Evolutionary conservation across 2,797 vertebrate species (phyloP).

Genomic region (Hoplostethus mediterraneus): DNA sequence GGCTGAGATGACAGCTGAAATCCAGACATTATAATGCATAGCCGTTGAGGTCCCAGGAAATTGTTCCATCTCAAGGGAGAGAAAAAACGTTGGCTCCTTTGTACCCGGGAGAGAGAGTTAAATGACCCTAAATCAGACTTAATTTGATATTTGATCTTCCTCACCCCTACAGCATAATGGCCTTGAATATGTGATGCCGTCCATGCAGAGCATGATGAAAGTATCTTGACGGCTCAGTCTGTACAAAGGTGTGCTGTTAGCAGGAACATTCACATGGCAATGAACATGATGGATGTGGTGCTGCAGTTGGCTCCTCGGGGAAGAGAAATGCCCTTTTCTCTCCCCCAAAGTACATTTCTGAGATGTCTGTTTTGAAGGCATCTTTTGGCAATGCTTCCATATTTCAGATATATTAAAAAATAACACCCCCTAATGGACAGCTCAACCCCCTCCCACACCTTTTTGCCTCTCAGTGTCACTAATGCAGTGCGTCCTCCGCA

Average conservation of each 20-base stretch:
- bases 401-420: constrained; percentile 50
- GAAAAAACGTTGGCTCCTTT: constrained; percentile 54
- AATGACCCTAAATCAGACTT: constrained; percentile 80
- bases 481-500: constrained; percentile 32
- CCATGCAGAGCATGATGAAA: constrained; percentile 76
- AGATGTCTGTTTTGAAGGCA: constrained; percentile 48
- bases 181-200: constrained; percentile 75
- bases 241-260: constrained; percentile 73
- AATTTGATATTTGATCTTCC: constrained; percentile 83
- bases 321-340: constrained; percentile 32
- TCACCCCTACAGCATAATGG: constrained; percentile 76
- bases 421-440: constrained; percentile 28
- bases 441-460: constrained; percentile 6
- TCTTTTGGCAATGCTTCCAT: constrained; percentile 43
- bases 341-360: constrained; percentile 44
- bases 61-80: constrained; percentile 56
- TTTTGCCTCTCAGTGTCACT: constrained; percentile 6
- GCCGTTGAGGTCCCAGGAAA: constrained; percentile 60
- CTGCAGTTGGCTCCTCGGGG: constrained; percentile 41
- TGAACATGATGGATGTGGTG: constrained; percentile 69
- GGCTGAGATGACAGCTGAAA: constrained; percentile 68
- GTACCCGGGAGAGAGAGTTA: constrained; percentile 72
- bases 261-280: constrained; percentile 61
- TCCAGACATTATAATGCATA: constrained; percentile 74
- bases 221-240: constrained; percentile 59